Conservation (phyloP, 2,113 vertebrate species). For the Merops nubicus region DNA sequence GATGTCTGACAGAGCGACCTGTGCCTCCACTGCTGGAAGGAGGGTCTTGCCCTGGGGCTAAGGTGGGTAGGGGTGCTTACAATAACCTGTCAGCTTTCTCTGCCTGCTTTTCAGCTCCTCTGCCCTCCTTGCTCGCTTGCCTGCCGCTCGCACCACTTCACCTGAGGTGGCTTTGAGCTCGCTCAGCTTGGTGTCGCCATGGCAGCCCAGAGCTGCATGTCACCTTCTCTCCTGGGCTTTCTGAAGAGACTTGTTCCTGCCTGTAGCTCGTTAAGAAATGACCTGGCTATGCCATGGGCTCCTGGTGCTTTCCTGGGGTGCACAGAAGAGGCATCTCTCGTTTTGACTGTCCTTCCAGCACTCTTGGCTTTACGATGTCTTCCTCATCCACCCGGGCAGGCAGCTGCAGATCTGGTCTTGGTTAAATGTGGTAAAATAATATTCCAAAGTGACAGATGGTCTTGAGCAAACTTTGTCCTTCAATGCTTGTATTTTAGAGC, state of each 20-base stretch:
- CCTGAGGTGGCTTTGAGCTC: neutral
- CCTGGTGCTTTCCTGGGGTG: neutral
- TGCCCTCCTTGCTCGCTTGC: neutral
- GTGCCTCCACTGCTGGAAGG: neutral
- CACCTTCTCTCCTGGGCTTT: neutral
- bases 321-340: neutral
- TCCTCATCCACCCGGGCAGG: neutral
- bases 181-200: rapidly evolving
- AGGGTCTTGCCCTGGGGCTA: neutral
- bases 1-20: neutral
- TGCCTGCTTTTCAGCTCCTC: neutral
- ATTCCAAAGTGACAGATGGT: neutral
- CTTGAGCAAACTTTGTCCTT: neutral
- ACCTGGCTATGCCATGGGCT: neutral
- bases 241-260: neutral
- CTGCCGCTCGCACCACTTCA: rapidly evolving
- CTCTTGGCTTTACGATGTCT: neutral
- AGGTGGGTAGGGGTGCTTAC: neutral
- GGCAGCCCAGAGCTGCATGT: neutral
- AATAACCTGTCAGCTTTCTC: neutral
- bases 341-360: neutral
- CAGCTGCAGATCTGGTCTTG: neutral
- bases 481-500: neutral
- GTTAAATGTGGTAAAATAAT: neutral
- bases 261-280: neutral